Base-by-base conservation (phyloP, 1,140 invertebrate genomes). In the Drosophila arawakana region DNA sequence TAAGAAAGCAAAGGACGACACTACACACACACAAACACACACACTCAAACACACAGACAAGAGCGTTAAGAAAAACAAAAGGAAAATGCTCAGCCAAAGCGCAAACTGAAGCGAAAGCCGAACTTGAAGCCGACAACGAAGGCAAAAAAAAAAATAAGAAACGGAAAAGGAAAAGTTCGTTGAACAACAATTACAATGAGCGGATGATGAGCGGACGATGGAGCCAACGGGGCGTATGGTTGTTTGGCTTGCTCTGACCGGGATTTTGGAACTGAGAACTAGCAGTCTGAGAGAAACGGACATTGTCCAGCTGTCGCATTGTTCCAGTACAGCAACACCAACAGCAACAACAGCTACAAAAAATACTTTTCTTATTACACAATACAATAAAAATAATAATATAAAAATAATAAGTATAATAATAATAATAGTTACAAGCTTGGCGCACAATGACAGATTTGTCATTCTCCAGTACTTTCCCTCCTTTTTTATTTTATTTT, bases 131-230 rank as follows among this genome's bases (percentile, higher is more conserved):
- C 57, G 43, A 77, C 67, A 60, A 13, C 58, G 50, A 73, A 76
- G 62, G 46, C 60, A 65, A 52, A 62, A 63, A 37, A 73, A 52
- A 18, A 44, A 44, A 44, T 11, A 30, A 9, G 30, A 44, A 54
- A 15, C 34, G 55, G 67, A 66, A 76, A 75, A 63, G 76, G 76
- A 88, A 86, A 88, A 85, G 79, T 83, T 77, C 73, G 83, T 63
- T 74, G 80, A 77, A 88, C 80, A 86, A 82, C 83, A 86, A 83
- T 88, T 86, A 88, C 83, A 88, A 88, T 86, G 71, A 86, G 63
- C 72, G 62, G 65, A 54, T 41, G 65, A 59, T 39, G 54, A 18
- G 61, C 15, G 13, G 13, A 13, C 25, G 49, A 7, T 52, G 49
- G 30, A 13, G 54, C 15, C 54, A 57, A 57, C 54, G 37, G 35